Conservation (phyloP, 2,113 vertebrate genomes). For the Protobothrops flavoviridis region DNA sequence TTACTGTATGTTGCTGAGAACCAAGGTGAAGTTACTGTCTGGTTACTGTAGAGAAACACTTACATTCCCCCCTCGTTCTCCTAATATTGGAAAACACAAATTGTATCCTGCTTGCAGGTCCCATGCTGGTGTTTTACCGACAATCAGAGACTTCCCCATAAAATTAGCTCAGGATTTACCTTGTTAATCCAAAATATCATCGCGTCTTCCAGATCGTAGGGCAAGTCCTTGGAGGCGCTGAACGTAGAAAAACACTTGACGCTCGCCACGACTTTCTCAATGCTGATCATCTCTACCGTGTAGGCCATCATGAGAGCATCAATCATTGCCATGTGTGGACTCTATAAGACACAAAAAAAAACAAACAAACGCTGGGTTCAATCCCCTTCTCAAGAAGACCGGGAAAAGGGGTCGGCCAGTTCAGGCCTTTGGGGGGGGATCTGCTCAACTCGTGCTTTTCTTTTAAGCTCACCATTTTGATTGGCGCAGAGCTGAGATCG, state of each 20-base stretch:
- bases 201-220: slow-evolving; percentile 95
- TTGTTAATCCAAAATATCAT: slow-evolving; percentile 99
- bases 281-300: slow-evolving; percentile 99
- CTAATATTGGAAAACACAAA: not conserved
- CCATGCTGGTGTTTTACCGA: not conserved
- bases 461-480: slow-evolving; percentile 89
- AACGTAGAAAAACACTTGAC: slow-evolving; percentile 97
- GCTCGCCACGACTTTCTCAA: slow-evolving; percentile 94
- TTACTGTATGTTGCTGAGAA: not conserved
- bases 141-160: not conserved
- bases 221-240: slow-evolving; percentile 96
- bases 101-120: not conserved
- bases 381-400: not conserved
- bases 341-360: slow-evolving; percentile 64
- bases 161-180: slow-evolving; percentile 64
- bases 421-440: not conserved
- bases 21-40: not conserved
- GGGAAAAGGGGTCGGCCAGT: not conserved
- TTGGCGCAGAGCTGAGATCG: slow-evolving; percentile 82
- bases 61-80: not conserved
- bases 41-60: not conserved
- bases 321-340: slow-evolving; percentile 95
- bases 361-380: not conserved
- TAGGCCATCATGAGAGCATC: slow-evolving; percentile 98
- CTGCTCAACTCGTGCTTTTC: not conserved